Evolutionary conservation across 2,888 invertebrate genomes (phyloP).

Genomic region (Pasiphila rectangulata): DNA sequence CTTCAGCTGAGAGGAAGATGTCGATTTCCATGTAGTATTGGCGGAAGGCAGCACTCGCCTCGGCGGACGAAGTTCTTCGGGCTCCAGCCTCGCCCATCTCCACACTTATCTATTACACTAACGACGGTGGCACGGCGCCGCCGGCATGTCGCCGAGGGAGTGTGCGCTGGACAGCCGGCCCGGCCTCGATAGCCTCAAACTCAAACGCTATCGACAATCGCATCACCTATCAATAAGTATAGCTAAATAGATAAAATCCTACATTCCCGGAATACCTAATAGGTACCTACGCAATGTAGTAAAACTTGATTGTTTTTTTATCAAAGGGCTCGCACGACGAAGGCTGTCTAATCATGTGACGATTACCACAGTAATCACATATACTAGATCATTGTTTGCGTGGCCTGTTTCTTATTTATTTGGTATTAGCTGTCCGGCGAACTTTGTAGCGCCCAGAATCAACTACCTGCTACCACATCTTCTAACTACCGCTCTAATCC

Average conservation of each 20-base stretch:
- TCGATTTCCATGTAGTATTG: constrained; percentile 51
- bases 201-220: not conserved
- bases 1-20: constrained; percentile 47
- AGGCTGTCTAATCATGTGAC: not conserved
- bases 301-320: not conserved
- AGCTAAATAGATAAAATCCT: not conserved
- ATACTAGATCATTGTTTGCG: no score
- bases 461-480: no score
- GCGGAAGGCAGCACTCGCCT: constrained; percentile 31
- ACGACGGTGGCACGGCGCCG: no score
- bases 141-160: no score
- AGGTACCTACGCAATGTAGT: not conserved
- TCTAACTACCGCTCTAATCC: no score
- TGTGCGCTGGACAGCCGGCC: not conserved
- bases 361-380: not conserved
- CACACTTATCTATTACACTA: no score
- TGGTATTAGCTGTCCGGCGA: no score
- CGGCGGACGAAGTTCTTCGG: no score
- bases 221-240: not conserved
- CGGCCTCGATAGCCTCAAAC: no score
- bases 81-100: no score
- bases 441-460: no score
- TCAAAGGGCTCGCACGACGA: not conserved
- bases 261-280: constrained; percentile 1
- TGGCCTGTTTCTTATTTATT: no score